Base-by-base conservation (phyloP, 2,113 vertebrate genomes). In the Gallinago jamesoni region DNA sequence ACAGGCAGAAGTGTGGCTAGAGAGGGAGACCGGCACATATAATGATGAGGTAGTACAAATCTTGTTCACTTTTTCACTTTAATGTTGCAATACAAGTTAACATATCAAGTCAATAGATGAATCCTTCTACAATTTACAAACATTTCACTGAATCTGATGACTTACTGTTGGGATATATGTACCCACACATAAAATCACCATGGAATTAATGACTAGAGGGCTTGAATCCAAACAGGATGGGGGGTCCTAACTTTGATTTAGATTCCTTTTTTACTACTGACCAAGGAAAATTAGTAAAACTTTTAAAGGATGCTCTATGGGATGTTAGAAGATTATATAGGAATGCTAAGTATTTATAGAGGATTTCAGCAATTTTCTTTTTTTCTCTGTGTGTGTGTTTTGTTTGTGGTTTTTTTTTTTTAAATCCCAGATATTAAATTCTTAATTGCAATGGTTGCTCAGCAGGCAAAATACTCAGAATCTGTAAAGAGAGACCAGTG, bases 381-480 rank as follows among this genome's bases (percentile, higher is more conserved):
- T 57, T 56, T 20, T 47, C 45, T 47, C 4, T 52, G 3, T 45
- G 0, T 7, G 3, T 83, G 3, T 37, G 2, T 1, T 28, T 68
- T 18, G 20, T n/a, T 39, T 39, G n/a, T n/a, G n/a, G n/a, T 39
- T 39, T 39, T 39, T 33, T 33, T 66, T 57, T 66, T 59, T 79
- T 72, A 13, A 74, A 59, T 27, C 23, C 7, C 41, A 35, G 22
- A 3, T 33, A 24, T 5, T 27, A 68, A 52, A 48, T 64, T 70
- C 41, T 80, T 43, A 80, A 77, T 83, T 37, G 66, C 59, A 33
- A 17, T 66, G 72, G 22, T 63, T 93, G 52, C 67, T 73, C 25
- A n/a, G 59, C 55, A 90, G 74, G 57, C 14, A 69, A 89, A 91
- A 73, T 7, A 47, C 48, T 53, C 23, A 57, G 24, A 72, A 53